A percentile compares a stretch with the other conserved stretches of the same genome.
These are phyloP conservation scores for Platorchestia sp. DNA, from an alignment of 1,140 invertebrate genomes.

Conservation along the genomic window DNA sequence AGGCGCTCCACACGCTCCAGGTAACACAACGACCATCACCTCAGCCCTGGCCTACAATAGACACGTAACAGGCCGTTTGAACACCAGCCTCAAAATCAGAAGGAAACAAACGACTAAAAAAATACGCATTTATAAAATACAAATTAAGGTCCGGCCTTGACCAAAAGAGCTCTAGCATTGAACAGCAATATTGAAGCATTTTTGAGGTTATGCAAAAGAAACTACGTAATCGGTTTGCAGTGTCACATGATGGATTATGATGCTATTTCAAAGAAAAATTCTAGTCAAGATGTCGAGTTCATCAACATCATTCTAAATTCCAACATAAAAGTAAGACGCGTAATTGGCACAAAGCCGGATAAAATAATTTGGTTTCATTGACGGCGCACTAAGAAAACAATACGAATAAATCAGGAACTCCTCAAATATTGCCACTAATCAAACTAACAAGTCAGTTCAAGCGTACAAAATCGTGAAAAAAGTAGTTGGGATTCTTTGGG, in stretches of 20 bases:
- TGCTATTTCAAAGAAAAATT: background rate
- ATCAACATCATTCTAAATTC: background rate
- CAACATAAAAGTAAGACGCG: background rate
- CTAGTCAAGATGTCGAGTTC: background rate
- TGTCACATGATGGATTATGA: background rate
- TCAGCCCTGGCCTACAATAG: background rate
- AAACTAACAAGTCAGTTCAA: background rate
- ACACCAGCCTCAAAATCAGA: background rate
- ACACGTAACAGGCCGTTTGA: background rate
- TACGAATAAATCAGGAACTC: background rate
- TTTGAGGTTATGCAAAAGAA: background rate
- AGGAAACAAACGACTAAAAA: background rate
- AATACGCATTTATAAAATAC: background rate
- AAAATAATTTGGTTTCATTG: background rate
- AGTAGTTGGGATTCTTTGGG: background rate
- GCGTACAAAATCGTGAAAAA: slow-evolving; percentile 1
- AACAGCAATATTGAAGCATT: background rate
- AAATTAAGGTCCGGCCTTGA: background rate
- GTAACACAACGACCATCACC: background rate
- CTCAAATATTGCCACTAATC: background rate
- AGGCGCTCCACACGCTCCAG: background rate
- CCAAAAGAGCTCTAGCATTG: background rate
- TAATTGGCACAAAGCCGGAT: background rate
- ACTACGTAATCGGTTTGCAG: background rate
- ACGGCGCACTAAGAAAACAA: background rate